Base-by-base conservation (phyloP, 1,140 invertebrate genomes). In the Brachionus manjavacas region DNA sequence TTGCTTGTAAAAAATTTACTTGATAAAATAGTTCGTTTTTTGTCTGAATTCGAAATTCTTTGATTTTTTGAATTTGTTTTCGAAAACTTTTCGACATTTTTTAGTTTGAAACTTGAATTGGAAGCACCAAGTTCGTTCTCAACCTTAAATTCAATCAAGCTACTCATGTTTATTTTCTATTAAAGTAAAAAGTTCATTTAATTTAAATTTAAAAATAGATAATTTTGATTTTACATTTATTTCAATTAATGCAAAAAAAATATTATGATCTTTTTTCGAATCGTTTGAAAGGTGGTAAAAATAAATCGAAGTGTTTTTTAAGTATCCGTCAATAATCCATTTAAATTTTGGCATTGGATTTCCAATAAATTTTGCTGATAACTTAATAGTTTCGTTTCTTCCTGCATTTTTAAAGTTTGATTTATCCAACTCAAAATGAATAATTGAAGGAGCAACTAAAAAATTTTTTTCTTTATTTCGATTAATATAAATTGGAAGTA, bases 1-100 rank as follows among this genome's bases (percentile, higher is more conserved):
- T 60, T 2, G 1, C n/a, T 60, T 60, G 31, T 35, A 23, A 25
- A 31, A 35, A 31, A 11, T 46, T 49, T 76, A 76, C 72, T 46
- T 25, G 20, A 76, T 35, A 76, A 23, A 20, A 76, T 49, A 25
- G 72, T 76, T 49, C 72, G 16, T 31, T 76, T 76, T 49, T 76
- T 76, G 8, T 76, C 72, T 16, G 4, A 11, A 41, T 31, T 35
- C 31, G 31, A 70, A 70, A 70, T 31, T n/a, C n/a, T n/a, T 4
- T 9, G 66, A 70, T 31, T 12, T 70, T 70, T 70, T 70, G 7
- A 35, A 3, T 31, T 35, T 31, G 31, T 70, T 70, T 70, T 70
- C 4, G 66, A 35, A 70, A n/a, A 31, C 35, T 35, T 28, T 31
- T 70, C 20, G 9, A 41, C 12, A 20, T 41, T 12, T 39, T 39